Conservation (phyloP, 2,113 vertebrate species). For the Saguinus imperator region DNA sequence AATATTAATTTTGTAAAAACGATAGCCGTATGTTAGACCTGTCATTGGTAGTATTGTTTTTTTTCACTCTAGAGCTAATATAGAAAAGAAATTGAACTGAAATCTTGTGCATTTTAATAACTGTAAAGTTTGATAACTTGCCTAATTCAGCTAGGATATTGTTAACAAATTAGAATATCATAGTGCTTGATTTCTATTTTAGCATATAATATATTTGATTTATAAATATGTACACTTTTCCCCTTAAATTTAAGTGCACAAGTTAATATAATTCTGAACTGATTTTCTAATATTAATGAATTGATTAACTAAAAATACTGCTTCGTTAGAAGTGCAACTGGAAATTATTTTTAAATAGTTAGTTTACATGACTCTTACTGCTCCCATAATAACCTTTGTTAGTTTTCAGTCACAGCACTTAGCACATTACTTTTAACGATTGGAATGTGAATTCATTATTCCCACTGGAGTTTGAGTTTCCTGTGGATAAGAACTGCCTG, state of each 20-base stretch:
- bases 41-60: not conserved
- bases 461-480: not conserved
- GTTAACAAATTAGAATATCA: slow-evolving; percentile 28
- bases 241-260: not conserved
- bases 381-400: not conserved
- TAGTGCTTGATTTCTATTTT: slow-evolving; percentile 17
- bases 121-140: not conserved
- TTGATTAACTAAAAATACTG: slow-evolving; percentile 15
- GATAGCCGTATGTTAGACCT: not conserved
- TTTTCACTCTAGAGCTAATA: not conserved
- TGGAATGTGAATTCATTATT: not conserved
- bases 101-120: not conserved
- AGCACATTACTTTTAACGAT: not conserved
- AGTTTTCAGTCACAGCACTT: slow-evolving; percentile 10
- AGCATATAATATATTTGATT: not conserved
- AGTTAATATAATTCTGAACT: slow-evolving; percentile 18
- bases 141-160: slow-evolving; percentile 28
- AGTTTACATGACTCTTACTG: not conserved
- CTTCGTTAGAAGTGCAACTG: not conserved
- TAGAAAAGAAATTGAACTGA: not conserved
- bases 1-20: slow-evolving; percentile 36
- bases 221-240: not conserved
- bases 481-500: not conserved
- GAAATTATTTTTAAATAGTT: slow-evolving; percentile 20
- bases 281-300: slow-evolving; percentile 33